Evolutionary conservation across 53 echinoderm and acorn worm genomes (phyloP).

Genomic region (Crossaster papposus): DNA sequence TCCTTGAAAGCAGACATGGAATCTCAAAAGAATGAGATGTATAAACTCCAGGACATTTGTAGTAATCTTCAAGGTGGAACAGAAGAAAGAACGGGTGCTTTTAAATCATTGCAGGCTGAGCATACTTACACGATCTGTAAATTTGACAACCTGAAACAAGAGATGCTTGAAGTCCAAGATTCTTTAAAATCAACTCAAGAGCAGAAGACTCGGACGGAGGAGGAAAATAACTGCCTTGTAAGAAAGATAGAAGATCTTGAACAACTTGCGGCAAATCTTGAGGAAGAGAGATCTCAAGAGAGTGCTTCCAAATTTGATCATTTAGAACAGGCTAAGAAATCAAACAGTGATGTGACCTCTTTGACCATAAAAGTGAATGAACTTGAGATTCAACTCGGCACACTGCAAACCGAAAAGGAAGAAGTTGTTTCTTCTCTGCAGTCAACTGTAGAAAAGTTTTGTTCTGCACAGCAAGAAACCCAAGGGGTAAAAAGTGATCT

Average conservation of each 20-base stretch:
- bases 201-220: conserved; percentile 28
- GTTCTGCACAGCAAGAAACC: conserved; percentile 38
- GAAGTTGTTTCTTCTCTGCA: background rate
- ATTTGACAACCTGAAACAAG: conserved; percentile 18
- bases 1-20: conserved; percentile 17
- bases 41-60: conserved; percentile 2
- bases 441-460: background rate
- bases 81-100: conserved; percentile 19
- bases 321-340: conserved; percentile 37
- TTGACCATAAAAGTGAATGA: conserved; percentile 20
- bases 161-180: conserved; percentile 43
- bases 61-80: conserved; percentile 32
- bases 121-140: conserved; percentile 21
- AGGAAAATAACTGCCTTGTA: background rate
- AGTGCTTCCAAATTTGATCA: conserved; percentile 26
- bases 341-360: conserved; percentile 26
- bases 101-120: conserved; percentile 28
- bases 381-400: conserved; percentile 7
- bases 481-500: conserved; percentile 2
- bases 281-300: conserved; percentile 33
- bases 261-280: conserved; percentile 15
- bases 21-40: background rate
- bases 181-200: conserved; percentile 24
- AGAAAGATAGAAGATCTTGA: conserved; percentile 44
- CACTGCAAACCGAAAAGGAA: conserved; percentile 53